Evolutionary conservation across 2,113 vertebrate genomes (phyloP).

Genomic region (Pterocles gutturalis): DNA sequence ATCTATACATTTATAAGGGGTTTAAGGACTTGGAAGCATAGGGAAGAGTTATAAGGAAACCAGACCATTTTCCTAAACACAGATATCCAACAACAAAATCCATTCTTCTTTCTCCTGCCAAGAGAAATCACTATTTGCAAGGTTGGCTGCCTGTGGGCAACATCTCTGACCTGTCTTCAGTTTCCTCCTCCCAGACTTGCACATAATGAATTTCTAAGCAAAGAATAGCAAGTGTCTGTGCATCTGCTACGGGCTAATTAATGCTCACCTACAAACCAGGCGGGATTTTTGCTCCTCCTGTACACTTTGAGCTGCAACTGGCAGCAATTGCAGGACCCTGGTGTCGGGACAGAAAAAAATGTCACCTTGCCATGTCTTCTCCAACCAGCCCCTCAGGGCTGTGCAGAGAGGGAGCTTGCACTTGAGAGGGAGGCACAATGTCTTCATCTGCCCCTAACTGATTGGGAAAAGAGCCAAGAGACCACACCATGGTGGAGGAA

Average conservation of each 20-base stretch:
- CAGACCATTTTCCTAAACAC: neutral
- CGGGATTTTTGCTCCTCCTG: neutral
- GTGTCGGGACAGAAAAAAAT: neutral
- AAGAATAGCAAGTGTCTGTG: neutral
- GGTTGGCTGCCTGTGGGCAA: neutral
- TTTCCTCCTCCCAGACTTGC: neutral
- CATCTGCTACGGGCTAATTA: neutral
- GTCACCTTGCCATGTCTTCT: neutral
- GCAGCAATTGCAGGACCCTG: neutral
- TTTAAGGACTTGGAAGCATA: neutral
- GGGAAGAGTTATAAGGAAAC: neutral
- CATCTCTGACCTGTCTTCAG: neutral
- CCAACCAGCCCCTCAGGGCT: neutral
- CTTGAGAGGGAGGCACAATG: neutral
- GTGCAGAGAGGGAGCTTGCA: neutral
- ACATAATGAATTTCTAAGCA: neutral
- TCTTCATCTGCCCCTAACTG: neutral
- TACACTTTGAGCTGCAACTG: neutral
- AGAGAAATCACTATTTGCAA: neutral
- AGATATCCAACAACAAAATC: neutral
- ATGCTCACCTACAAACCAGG: neutral
- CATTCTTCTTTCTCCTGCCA: neutral
- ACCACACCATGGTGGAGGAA: fast-evolving
- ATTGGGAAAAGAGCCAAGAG: neutral
- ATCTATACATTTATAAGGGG: neutral